Percentiles rank a stretch among this genome's conserved stretches.
These are phyloP conservation scores for Poeciliopsis retropinna DNA, from an alignment of 2,113 vertebrate genomes.

Conservation along the genomic window DNA sequence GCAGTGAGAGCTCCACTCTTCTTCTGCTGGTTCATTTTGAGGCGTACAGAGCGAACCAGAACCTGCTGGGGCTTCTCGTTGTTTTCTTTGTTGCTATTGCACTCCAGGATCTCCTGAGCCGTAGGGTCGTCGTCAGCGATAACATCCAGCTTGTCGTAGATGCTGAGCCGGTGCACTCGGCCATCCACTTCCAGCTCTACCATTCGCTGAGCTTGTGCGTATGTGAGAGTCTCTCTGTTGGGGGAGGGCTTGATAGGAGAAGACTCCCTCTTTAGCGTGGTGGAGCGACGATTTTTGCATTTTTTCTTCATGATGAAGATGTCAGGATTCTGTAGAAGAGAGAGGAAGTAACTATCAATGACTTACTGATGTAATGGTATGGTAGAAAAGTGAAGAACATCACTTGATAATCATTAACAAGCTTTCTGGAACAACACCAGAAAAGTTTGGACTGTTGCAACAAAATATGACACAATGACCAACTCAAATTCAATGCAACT, in stretches of 20 bases:
- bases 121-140: conserved; percentile 92
- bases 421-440: background rate
- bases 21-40: conserved; percentile 92
- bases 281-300: conserved; percentile 85
- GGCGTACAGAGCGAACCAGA: conserved; percentile 88
- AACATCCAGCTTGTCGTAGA: conserved; percentile 94
- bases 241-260: conserved; percentile 96
- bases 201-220: conserved; percentile 97
- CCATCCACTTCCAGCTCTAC: conserved; percentile 98
- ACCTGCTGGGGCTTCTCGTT: conserved; percentile 88
- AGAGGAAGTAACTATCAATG: background rate
- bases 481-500: too few relatives aligned
- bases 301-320: conserved; percentile 91
- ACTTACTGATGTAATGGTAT: background rate
- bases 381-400: background rate
- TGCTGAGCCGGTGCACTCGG: conserved; percentile 93
- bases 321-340: conserved; percentile 23
- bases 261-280: conserved; percentile 84
- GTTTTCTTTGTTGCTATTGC: conserved; percentile 99
- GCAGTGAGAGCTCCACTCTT: conserved; percentile 84
- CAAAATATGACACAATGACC: too few relatives aligned
- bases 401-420: background rate
- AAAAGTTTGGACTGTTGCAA: background rate
- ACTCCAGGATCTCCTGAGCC: conserved; percentile 96
- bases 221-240: conserved; percentile 93